Percentiles rank a stretch among this genome's conserved stretches.
Evolutionary conservation across 1,140 invertebrate genomes (phyloP).

Genomic region (Danaus plexippus): DNA sequence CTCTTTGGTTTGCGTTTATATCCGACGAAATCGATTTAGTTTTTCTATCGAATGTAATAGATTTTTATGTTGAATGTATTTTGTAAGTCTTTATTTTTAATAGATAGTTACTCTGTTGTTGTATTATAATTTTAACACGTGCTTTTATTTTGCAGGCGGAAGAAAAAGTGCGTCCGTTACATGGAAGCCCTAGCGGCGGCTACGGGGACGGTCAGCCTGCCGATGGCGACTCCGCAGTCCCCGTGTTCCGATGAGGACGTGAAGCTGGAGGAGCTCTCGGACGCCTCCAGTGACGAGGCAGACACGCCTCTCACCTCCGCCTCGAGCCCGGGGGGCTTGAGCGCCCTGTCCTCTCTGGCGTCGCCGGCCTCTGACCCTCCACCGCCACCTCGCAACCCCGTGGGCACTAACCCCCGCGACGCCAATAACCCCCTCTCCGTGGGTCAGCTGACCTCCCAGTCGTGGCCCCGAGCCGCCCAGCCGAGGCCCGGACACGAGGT

Average conservation of each 20-base stretch:
- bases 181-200: constrained; percentile 83
- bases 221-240: constrained; percentile 44
- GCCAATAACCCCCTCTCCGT: constrained; percentile 93
- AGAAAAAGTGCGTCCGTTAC: constrained; percentile 98
- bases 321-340: constrained; percentile 84
- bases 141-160: constrained; percentile 83
- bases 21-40: constrained; percentile 4
- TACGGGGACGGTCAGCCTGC: constrained; percentile 74
- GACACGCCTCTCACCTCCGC: constrained; percentile 77
- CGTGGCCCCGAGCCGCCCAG: constrained; percentile 52
- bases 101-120: not conserved
- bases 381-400: constrained; percentile 79
- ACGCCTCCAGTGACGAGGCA: constrained; percentile 81
- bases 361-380: constrained; percentile 80
- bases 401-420: constrained; percentile 91
- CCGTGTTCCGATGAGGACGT: constrained; percentile 80
- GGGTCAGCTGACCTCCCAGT: constrained; percentile 83
- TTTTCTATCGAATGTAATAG: not conserved
- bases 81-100: not conserved
- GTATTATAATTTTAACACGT: no score
- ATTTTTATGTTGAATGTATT: not conserved
- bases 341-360: constrained; percentile 83
- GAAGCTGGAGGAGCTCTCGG: constrained; percentile 78
- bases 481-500: constrained; percentile 52
- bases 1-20: constrained; percentile 4